Evolutionary conservation across 2,888 invertebrate species (phyloP).

Genomic region (Eudasyphora cyanicolor): DNA sequence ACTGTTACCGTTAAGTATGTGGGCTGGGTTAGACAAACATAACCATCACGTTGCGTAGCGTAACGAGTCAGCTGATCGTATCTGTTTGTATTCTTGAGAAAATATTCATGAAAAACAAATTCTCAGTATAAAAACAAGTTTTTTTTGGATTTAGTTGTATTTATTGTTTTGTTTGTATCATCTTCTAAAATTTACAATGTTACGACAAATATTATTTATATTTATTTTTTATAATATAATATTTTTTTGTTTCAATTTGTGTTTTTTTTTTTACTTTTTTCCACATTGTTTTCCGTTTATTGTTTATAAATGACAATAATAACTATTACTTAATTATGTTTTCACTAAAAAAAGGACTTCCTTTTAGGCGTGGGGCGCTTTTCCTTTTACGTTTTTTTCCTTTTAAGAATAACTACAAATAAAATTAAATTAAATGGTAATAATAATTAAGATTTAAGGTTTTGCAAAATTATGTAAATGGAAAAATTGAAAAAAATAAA

Average conservation of each 20-base stretch:
- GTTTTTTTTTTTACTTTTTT: background rate
- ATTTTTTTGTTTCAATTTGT: slow-evolving; percentile 20
- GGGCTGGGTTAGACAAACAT: no score
- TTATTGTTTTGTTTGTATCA: slow-evolving; percentile 43
- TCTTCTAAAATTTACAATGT: slow-evolving; percentile 42
- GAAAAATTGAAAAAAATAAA: slow-evolving; percentile 35
- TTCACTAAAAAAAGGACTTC: slow-evolving; percentile 43
- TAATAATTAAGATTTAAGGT: slow-evolving; percentile 48
- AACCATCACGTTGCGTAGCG: no score
- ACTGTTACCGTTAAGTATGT: no score
- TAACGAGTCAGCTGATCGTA: no score
- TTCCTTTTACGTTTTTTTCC: slow-evolving; percentile 33
- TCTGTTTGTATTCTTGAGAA: no score
- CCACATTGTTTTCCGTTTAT: slow-evolving; percentile 8
- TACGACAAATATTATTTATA: slow-evolving; percentile 65
- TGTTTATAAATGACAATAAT: slow-evolving; percentile 46
- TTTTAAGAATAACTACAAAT: slow-evolving; percentile 25
- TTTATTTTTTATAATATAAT: slow-evolving; percentile 47
- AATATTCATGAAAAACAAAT: no score
- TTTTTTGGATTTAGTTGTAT: slow-evolving; percentile 38
- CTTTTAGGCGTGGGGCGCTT: slow-evolving; percentile 1
- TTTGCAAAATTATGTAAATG: slow-evolving; percentile 64
- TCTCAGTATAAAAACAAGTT: no score
- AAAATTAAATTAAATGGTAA: slow-evolving; percentile 13
- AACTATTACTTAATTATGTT: slow-evolving; percentile 45